phyloP scores from a whole-genome alignment of 1,140 invertebrate genomes.

The Drosophila auraria region DNA sequence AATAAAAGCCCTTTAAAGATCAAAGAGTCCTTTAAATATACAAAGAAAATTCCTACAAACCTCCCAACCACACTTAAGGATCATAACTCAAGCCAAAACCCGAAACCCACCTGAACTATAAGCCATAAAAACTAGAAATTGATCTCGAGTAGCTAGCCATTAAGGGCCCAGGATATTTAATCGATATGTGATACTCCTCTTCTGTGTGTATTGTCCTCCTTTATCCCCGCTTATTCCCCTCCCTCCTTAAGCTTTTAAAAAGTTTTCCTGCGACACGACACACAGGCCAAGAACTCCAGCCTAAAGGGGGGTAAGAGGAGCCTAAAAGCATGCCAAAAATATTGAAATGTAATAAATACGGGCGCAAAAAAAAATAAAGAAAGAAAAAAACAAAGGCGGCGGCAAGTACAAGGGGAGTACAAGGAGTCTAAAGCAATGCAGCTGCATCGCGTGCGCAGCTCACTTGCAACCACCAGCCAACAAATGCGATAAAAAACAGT shows the following conservation, averaged over 20 bases:
- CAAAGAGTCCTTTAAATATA: background rate
- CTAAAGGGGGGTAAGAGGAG: background rate
- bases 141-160: constrained; percentile 6
- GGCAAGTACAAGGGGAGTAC: no score
- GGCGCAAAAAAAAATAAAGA: background rate
- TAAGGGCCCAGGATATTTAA: background rate
- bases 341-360: constrained; percentile 74
- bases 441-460: constrained; percentile 72
- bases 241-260: constrained; percentile 35
- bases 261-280: constrained; percentile 57
- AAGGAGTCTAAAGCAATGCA: background rate
- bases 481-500: background rate
- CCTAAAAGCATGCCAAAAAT: constrained; percentile 64
- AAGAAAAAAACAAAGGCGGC: background rate
- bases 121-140: background rate
- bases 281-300: constrained; percentile 19
- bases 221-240: background rate
- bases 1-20: no score
- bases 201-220: background rate
- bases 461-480: constrained; percentile 25
- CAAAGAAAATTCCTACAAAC: no score
- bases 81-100: background rate
- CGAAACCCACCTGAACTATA: background rate
- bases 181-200: background rate
- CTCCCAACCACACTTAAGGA: background rate